Evolutionary conservation across 2,113 vertebrate genomes (phyloP).

Genomic region (Eonycteris spelaea): DNA sequence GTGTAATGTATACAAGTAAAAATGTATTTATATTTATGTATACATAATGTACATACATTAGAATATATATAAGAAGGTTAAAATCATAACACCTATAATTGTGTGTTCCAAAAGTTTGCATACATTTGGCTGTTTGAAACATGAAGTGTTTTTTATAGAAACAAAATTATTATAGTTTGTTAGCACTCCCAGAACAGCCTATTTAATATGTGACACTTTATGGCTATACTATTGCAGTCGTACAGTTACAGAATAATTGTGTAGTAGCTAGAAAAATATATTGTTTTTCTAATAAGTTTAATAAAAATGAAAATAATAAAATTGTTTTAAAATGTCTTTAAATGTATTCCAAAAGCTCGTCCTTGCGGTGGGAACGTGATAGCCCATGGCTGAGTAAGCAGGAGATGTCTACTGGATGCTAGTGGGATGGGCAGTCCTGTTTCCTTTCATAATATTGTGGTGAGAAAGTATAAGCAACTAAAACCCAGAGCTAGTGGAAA

Average conservation of each 20-base stretch:
- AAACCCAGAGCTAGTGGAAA: not conserved
- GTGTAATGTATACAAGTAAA: not conserved
- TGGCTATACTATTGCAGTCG: not conserved
- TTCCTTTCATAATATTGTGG: not conserved
- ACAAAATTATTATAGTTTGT: not conserved
- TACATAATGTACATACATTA: not conserved
- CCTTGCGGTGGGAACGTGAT: not conserved
- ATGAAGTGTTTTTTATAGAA: constrained; percentile 20
- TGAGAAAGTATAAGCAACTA: not conserved
- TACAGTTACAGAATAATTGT: not conserved
- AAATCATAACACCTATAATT: not conserved
- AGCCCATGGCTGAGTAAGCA: not conserved
- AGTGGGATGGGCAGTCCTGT: not conserved
- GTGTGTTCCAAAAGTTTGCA: not conserved
- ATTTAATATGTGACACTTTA: not conserved
- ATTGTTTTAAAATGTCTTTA: not conserved
- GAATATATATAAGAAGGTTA: not conserved
- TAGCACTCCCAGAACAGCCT: not conserved
- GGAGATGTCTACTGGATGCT: not conserved
- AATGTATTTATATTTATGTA: not conserved
- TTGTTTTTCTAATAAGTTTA: not conserved
- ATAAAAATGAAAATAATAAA: not conserved
- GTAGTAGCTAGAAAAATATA: not conserved
- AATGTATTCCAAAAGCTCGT: not conserved
- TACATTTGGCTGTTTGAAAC: not conserved